A percentile compares a stretch with the other conserved stretches of the same genome.
phyloP scores from a whole-genome alignment of 1,140 invertebrate genomes.

The Trachymyrmex cornetzi region DNA sequence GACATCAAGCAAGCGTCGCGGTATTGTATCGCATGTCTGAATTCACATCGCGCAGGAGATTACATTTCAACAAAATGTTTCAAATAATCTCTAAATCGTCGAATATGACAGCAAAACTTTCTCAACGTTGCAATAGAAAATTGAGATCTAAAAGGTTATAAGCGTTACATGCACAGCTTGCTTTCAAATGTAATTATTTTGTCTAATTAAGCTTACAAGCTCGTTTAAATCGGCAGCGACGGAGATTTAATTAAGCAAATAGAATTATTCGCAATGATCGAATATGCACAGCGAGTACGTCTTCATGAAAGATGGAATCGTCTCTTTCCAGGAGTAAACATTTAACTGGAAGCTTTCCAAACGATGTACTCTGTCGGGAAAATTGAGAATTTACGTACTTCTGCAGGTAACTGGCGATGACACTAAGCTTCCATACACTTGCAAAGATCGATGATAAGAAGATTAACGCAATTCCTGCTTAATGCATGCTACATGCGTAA shows the following conservation, averaged over 20 bases:
- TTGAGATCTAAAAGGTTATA: background rate
- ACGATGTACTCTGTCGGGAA: conserved; percentile 49
- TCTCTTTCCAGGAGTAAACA: conserved; percentile 50
- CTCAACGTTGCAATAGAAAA: conserved; percentile 5
- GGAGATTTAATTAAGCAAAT: conserved; percentile 48
- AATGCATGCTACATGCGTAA: background rate
- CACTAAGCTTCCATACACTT: conserved; percentile 16
- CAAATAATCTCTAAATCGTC: conserved; percentile 1
- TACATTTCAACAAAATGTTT: background rate
- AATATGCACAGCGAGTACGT: conserved; percentile 20
- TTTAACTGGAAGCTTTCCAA: conserved; percentile 51
- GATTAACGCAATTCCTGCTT: conserved; percentile 28
- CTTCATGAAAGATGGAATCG: conserved; percentile 14
- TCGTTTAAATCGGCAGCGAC: background rate
- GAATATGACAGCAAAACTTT: conserved; percentile 20
- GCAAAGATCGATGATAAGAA: conserved; percentile 50
- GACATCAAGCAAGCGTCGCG: background rate
- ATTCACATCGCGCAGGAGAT: background rate
- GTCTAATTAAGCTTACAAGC: conserved; percentile 14
- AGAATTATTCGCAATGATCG: conserved; percentile 59
- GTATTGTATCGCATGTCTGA: conserved; percentile 14
- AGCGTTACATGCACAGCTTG: background rate
- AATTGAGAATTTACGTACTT: conserved; percentile 40
- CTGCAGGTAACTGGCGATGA: conserved; percentile 22
- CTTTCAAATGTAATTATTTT: background rate